These are phyloP conservation scores for Clitarchus hookeri DNA, from an alignment of 2,888 invertebrate genomes.

Conservation along the genomic window DNA sequence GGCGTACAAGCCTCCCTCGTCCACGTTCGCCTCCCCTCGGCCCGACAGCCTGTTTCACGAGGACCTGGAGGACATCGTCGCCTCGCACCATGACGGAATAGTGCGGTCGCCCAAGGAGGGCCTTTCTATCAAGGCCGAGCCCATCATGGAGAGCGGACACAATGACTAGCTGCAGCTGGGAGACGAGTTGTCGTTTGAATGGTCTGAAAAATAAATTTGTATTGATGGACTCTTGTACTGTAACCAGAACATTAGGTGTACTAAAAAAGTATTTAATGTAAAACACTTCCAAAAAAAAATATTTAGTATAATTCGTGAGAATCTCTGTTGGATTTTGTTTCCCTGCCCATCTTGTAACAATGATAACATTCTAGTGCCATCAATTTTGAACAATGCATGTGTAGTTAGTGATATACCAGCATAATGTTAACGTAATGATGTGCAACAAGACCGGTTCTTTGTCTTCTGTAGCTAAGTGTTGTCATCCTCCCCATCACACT, in stretches of 20 bases:
- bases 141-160: constrained; percentile 30
- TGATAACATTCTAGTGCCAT: constrained; percentile 37
- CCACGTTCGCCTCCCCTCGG: constrained; percentile 47
- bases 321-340: background rate
- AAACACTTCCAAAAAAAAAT: constrained; percentile 40
- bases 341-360: constrained; percentile 7
- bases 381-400: constrained; percentile 35
- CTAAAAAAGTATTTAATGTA: constrained; percentile 30
- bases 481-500: background rate
- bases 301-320: constrained; percentile 28
- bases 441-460: constrained; percentile 3
- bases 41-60: constrained; percentile 67
- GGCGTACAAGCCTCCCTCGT: constrained; percentile 62
- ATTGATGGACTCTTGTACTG: constrained; percentile 34
- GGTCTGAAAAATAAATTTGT: constrained; percentile 31
- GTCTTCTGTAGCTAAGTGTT: constrained; percentile 14
- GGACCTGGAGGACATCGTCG: constrained; percentile 67
- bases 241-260: constrained; percentile 30
- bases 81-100: constrained; percentile 54
- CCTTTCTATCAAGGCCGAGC: constrained; percentile 39
- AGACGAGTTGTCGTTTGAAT: constrained; percentile 31
- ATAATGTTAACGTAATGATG: background rate
- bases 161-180: background rate
- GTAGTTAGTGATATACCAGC: constrained; percentile 28
- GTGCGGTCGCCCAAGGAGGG: constrained; percentile 38